Conservation (phyloP, 2,797 vertebrate species). For the Urophycis tenuis region DNA sequence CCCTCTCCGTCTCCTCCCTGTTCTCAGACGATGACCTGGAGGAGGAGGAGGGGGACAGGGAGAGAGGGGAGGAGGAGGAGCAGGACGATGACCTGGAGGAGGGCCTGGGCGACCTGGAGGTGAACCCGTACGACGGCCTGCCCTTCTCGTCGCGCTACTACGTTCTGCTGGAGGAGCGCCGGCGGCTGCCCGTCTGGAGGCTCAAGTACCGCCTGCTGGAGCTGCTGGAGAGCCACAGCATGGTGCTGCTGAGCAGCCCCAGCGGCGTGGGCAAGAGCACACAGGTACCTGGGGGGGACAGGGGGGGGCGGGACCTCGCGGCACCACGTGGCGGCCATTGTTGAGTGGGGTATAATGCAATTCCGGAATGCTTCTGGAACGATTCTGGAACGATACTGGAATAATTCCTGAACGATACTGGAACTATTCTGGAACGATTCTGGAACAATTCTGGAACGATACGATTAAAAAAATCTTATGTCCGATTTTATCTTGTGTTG, state of each 20-base stretch:
- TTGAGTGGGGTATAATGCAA: neutral
- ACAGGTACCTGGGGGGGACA: constrained; percentile 62
- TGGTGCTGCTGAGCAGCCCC: constrained; percentile 79
- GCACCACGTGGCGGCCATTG: too few species aligned
- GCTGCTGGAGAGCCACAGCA: constrained; percentile 75
- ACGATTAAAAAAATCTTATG: too few species aligned
- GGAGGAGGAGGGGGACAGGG: constrained; percentile 43
- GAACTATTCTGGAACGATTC: neutral
- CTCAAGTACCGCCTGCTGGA: constrained; percentile 78
- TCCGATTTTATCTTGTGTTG: neutral
- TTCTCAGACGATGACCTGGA: constrained; percentile 65
- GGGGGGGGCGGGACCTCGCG: neutral
- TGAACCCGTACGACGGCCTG: constrained; percentile 91
- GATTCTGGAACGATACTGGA: neutral
- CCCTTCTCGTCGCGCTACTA: constrained; percentile 93
- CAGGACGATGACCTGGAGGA: constrained; percentile 35
- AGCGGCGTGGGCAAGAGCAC: constrained; percentile 89
- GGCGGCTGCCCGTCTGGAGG: constrained; percentile 75
- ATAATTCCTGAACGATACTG: neutral
- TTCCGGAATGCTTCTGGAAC: neutral
- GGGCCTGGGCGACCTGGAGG: constrained; percentile 75
- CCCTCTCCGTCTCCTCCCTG: constrained; percentile 69
- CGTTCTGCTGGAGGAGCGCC: constrained; percentile 76
- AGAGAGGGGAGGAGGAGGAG: constrained; percentile 50
- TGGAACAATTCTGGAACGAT: neutral